Percentiles rank a stretch among this genome's conserved stretches.
Evolutionary conservation across 2,888 invertebrate species (phyloP).

Genomic region (Phrixothrix hirtus): DNA sequence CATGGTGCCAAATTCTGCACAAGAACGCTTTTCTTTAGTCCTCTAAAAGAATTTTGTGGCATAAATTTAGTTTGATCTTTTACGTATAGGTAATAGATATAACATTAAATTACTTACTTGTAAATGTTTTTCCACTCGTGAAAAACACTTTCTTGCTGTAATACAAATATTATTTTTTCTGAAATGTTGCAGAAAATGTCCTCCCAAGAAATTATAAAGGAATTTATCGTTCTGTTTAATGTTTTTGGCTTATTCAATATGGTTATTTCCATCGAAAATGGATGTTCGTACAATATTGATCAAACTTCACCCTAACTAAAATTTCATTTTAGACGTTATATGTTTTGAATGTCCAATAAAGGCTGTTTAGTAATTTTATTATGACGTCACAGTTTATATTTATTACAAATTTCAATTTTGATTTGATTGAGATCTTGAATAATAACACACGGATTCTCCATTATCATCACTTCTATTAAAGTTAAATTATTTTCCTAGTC

Average conservation of each 20-base stretch:
- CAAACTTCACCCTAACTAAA: too few relatives aligned
- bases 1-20: slow-evolving; percentile 58
- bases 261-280: slow-evolving; percentile 24
- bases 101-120: too few relatives aligned
- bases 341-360: too few relatives aligned
- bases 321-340: too few relatives aligned
- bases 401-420: too few relatives aligned
- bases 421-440: too few relatives aligned
- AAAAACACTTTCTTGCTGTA: slow-evolving; percentile 39
- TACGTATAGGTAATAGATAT: too few relatives aligned
- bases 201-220: slow-evolving; percentile 40
- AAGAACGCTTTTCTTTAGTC: slow-evolving; percentile 54
- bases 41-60: slow-evolving; percentile 49
- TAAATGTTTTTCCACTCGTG: slow-evolving; percentile 44
- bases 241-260: slow-evolving; percentile 31
- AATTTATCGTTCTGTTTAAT: slow-evolving; percentile 29
- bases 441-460: too few relatives aligned
- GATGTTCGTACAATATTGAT: slow-evolving; percentile 23
- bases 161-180: slow-evolving; percentile 20
- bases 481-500: too few relatives aligned
- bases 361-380: too few relatives aligned
- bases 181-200: slow-evolving; percentile 29
- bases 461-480: too few relatives aligned
- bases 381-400: too few relatives aligned
- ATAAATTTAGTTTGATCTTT: slow-evolving; percentile 8